Evolutionary conservation across 2,888 invertebrate species (phyloP), one percentile per base, ranked within the genome.

Genomic region (Tetropium fuscum): DNA sequence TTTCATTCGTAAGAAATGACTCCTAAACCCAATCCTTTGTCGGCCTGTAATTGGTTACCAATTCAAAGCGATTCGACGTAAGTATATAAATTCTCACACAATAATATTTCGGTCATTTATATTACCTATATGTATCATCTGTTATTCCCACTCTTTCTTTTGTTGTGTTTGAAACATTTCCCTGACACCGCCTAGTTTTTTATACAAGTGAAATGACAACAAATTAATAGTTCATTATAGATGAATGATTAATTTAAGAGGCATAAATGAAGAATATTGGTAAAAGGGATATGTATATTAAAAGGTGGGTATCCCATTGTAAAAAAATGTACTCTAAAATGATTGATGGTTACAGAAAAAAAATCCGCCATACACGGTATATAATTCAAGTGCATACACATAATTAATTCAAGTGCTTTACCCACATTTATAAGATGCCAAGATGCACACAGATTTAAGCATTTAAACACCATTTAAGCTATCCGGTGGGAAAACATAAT

Each of bases 21-120:
- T 69, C 55, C 53, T 57, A 63, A 68, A 66, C 54, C 45, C 63
- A 54, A 57, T 66, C 70, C 73, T 74, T 74, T 74, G 73, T 74
- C 69, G 73, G 66, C 45, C 32, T 44, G 64, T 73, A 72, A 74
- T 74, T 73, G 71, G 70, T 72, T 71, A 69, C 63, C 60, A 54
- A 57, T 55, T 55, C 61, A 57, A 61, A 62, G 48, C 48, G 48
- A 27, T 32, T 53, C 53, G 10, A 36, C 18, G 27, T 51, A 27
- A 40, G 15, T 36, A 22, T 48, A 48, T 22, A 48, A 48, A 48
- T 36, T 48, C 48, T 48, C 48, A 36, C 48, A 48, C 48, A 36
- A 48, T 48, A 48, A 48, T 22, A 38, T 36, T 36, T 48, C 38
- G 36, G 15, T 48, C 48, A 48, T 48, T 36, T 48, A 20, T 36